These are phyloP conservation scores for Aramus guarauna DNA, from an alignment of 2,113 vertebrate genomes.

Conservation along the genomic window DNA sequence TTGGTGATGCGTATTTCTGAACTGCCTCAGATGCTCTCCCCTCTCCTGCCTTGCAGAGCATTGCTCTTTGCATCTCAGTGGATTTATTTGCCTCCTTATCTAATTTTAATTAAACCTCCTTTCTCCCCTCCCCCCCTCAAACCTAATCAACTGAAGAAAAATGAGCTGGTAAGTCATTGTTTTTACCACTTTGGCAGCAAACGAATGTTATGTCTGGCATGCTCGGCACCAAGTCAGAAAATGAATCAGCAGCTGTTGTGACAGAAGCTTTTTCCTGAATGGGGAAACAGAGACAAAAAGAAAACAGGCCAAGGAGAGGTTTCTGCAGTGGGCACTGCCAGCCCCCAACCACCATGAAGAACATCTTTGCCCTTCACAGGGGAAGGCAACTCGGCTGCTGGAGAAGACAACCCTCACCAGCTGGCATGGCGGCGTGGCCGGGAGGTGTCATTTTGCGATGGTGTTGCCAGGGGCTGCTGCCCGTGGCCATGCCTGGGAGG, in stretches of 20 bases:
- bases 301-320: conserved; percentile 18
- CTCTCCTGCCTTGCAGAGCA: neutral
- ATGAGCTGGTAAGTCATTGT: conserved; percentile 66
- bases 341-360: neutral
- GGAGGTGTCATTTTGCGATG: neutral
- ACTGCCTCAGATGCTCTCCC: neutral
- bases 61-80: neutral
- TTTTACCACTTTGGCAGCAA: conserved; percentile 66
- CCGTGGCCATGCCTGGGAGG: accelerated
- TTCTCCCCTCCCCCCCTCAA: neutral
- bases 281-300: conserved; percentile 62
- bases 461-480: neutral
- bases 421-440: accelerated
- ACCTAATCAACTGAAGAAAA: conserved; percentile 49
- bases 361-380: neutral
- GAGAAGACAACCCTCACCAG: accelerated
- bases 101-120: conserved; percentile 46
- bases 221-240: conserved; percentile 67
- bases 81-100: conserved; percentile 29
- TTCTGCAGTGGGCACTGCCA: neutral
- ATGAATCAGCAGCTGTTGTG: conserved; percentile 71
- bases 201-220: conserved; percentile 68
- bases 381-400: neutral
- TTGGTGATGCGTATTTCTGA: neutral
- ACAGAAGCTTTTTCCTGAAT: conserved; percentile 68